A percentile compares a stretch with the other conserved stretches of the same genome.
These are phyloP conservation scores for Manis pentadactyla DNA, from an alignment of 2,797 vertebrate species.

Conservation along the genomic window DNA sequence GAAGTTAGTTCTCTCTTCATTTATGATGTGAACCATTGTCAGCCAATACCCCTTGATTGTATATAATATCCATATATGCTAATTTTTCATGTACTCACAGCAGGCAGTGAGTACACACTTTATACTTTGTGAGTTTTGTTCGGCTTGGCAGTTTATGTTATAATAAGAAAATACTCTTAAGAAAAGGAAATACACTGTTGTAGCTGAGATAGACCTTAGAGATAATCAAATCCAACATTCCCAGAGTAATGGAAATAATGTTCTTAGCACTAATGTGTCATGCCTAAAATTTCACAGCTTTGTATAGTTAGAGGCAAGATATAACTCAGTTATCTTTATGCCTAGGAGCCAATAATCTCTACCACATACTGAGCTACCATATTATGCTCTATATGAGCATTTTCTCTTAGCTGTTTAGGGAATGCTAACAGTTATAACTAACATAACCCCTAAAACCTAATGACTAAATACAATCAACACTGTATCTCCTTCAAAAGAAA, in stretches of 20 bases:
- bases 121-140: background rate
- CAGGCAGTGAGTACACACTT: background rate
- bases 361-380: background rate
- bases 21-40: background rate
- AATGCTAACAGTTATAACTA: background rate
- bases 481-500: background rate
- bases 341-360: background rate
- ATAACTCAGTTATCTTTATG: background rate
- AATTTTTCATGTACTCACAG: background rate
- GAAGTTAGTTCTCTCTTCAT: background rate
- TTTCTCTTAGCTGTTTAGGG: background rate
- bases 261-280: background rate
- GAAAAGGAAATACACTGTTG: background rate
- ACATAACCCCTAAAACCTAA: background rate
- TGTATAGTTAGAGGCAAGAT: background rate
- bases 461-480: background rate
- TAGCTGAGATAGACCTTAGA: background rate
- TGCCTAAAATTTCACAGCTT: background rate
- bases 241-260: background rate
- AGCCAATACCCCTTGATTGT: background rate
- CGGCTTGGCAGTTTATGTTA: background rate
- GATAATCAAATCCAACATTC: background rate
- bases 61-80: background rate
- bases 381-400: background rate
- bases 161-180: background rate